Evolutionary conservation across 2,113 vertebrate species (phyloP).

Genomic region (Cynopterus brachyotis): DNA sequence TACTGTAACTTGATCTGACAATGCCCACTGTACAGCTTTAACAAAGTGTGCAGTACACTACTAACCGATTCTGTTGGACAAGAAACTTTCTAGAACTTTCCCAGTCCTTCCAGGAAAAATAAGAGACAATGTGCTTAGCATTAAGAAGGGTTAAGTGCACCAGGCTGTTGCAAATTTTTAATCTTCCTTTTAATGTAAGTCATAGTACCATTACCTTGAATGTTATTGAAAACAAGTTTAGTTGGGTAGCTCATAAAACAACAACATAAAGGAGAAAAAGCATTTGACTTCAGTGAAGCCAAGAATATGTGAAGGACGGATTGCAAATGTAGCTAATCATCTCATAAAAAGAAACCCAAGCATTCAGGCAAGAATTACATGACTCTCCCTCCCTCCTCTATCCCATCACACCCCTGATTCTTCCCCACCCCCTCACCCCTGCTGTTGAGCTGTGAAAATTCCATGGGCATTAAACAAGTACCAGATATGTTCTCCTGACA

Average conservation of each 20-base stretch:
- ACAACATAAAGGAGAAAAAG: neutral
- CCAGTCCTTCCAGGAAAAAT: slow-evolving; percentile 10
- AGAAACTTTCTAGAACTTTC: slow-evolving; percentile 14
- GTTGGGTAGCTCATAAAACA: slow-evolving; percentile 43
- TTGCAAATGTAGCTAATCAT: slow-evolving; percentile 9
- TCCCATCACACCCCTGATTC: neutral
- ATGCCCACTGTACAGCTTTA: neutral
- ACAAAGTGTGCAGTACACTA: neutral
- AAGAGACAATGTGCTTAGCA: neutral
- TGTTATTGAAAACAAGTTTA: slow-evolving; percentile 35
- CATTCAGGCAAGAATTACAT: slow-evolving; percentile 3
- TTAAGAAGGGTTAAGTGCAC: slow-evolving; percentile 29
- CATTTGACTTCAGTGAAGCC: neutral
- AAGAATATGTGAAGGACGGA: slow-evolving; percentile 13
- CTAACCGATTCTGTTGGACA: neutral
- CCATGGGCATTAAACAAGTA: neutral
- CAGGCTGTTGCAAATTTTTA: slow-evolving; percentile 44
- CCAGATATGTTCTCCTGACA: neutral
- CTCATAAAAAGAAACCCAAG: slow-evolving; percentile 37
- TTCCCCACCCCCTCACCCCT: neutral
- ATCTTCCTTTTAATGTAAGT: slow-evolving; percentile 32
- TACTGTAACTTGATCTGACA: neutral
- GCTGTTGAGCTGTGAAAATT: neutral
- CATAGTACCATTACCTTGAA: slow-evolving; percentile 33
- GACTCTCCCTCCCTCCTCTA: neutral